A percentile compares a stretch with the other conserved stretches of the same genome.
Evolutionary conservation across 2,888 invertebrate genomes (phyloP).

Genomic region (Noctua janthe): DNA sequence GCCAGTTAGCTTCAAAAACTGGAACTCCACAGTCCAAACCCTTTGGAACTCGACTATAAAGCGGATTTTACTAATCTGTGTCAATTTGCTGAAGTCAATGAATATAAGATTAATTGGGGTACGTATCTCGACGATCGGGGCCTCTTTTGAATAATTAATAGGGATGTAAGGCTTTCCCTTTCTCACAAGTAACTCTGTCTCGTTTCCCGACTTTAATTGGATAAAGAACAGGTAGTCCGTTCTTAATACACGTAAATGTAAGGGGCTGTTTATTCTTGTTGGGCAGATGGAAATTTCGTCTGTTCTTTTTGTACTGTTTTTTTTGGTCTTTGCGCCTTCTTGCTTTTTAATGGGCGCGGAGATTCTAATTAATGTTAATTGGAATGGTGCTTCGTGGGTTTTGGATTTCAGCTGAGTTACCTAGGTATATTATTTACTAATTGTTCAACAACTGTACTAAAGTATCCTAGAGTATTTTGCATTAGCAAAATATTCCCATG

Average conservation of each 20-base stretch:
- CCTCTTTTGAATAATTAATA: constrained; percentile 77
- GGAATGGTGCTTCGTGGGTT: constrained; percentile 29
- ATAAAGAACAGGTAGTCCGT: constrained; percentile 56
- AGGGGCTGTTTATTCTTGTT: constrained; percentile 57
- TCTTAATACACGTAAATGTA: constrained; percentile 55
- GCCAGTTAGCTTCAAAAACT: constrained; percentile 31
- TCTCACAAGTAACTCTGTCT: constrained; percentile 35
- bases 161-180: constrained; percentile 42
- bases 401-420: constrained; percentile 6
- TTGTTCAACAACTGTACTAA: constrained; percentile 6
- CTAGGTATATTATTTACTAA: constrained; percentile 22
- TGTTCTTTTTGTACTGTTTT: constrained; percentile 32
- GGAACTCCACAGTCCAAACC: constrained; percentile 37
- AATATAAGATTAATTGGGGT: constrained; percentile 78
- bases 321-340: constrained; percentile 35
- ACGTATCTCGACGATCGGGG: constrained; percentile 72
- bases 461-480: too few relatives aligned
- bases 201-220: constrained; percentile 56
- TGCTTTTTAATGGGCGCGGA: constrained; percentile 41
- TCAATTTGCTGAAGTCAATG: constrained; percentile 77
- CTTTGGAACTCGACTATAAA: constrained; percentile 65
- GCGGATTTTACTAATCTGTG: constrained; percentile 75
- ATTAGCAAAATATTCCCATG: not conserved
- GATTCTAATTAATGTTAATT: constrained; percentile 54
- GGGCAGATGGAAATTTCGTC: constrained; percentile 41